Evolutionary conservation across 2,113 vertebrate genomes (phyloP), one percentile per base, ranked within the genome.

Genomic region (Oenanthe oenanthe): DNA sequence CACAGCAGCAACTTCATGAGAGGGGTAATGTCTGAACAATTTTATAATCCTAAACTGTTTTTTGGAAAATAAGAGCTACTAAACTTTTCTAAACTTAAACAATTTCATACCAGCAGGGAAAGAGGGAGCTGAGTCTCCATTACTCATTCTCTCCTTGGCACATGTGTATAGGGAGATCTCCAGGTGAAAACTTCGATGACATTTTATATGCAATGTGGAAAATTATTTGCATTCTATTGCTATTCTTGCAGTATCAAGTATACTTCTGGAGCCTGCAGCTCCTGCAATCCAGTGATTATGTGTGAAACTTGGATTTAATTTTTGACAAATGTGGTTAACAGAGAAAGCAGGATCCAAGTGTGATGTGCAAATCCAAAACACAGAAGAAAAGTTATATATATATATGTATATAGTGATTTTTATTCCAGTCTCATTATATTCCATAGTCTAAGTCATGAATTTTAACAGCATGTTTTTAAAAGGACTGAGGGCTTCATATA

Each of bases 271-370:
- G 28, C 32, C 60, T 66, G 28, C 31, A 40, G 36, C 4, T 20
- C 40, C 51, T 86, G 48, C 13, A 66, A n/a, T 58, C 18, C 65
- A 51, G 29, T 70, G 50, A 88, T 75, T 77, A 71, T 34, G 57
- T 95, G 92, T 72, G 83, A 91, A 48, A 57, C 47, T 89, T 75
- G 51, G 74, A 68, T 67, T 95, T 89, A 3, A 32, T 66, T 88
- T 79, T 62, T 76, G 68, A 85, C 47, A 83, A 82, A 89, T 51
- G 38, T 36, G 22, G 12, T 56, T 82, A 63, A 57, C 18, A 61
- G 45, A 63, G 36, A 61, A 70, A 75, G 51, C 21, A 51, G 19
- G 31, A 85, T 78, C 45, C 28, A 93, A 32, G 13, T 22, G 9
- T 57, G 45, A 75, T 1, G 15, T 85, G 25, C 21, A 88, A 91